Evolutionary conservation across 2,888 invertebrate genomes (phyloP), one percentile per base, ranked within the genome.

Genomic region (Limenitis arthemis): DNA sequence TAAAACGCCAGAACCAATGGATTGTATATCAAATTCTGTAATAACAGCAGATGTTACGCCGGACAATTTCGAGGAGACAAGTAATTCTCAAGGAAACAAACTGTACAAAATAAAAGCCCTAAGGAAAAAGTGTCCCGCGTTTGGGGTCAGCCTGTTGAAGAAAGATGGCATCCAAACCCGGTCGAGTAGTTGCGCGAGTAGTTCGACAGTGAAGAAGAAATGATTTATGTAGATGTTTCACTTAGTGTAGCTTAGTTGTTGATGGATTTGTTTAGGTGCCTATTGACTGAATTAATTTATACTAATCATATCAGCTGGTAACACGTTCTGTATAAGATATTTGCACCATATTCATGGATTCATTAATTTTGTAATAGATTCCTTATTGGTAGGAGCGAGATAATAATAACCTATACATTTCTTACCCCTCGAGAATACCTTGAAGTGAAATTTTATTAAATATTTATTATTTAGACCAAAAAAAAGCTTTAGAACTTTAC

Each of bases 31-130:
- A 0, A 78, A 83, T 50, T 81, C 84, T 0, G 68, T 82, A 0
- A 79, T 84, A 39, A 80, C 84, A 0, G 75, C 85, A 3, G 86
- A 86, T 56, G 84, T 81, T 0, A 81, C 84, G 0, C 80, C 83
- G 0, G 86, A 85, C 8, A 83, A 85, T 44, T 79, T 65, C 11
- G 86, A 87, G 29, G 87, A 87, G 58, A 77, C 81, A 0, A 77
- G 72, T 38, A 83, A 87, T 56, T 86, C 87, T 0, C 87, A 87
- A 64, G 87, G 87, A 0, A 86, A 86, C 55, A 85, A 85, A 56
- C 60, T 87, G 7, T 87, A 85, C 59, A 86, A 86, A 55, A 87
- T 87, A 29, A 87, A 87, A 61, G 87, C 87, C 28, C 58, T 86
- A 42, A 65, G 87, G 38, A 85, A 85, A 66, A 86, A 85, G 61